Conservation (phyloP, 2,113 vertebrate genomes). For the human region DNA sequence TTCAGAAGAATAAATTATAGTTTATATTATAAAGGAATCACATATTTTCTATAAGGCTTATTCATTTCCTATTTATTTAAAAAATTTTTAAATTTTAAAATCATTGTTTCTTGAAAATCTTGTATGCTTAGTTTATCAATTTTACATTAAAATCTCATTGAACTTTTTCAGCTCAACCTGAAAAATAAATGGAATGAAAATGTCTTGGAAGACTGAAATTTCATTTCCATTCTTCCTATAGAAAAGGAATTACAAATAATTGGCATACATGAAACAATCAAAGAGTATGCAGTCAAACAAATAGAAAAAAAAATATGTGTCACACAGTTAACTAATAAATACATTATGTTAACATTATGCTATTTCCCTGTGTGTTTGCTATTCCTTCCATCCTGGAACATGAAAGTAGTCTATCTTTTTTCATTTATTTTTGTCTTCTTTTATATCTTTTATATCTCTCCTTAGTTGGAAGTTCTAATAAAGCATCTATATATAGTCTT, state of each 20-base stretch:
- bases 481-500: neutral
- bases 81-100: neutral
- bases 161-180: neutral
- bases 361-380: neutral
- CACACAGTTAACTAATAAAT: neutral
- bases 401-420: neutral
- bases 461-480: neutral
- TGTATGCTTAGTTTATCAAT: neutral
- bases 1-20: neutral
- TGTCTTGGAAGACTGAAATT: neutral
- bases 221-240: neutral
- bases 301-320: neutral
- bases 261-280: neutral
- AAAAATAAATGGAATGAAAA: neutral
- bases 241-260: neutral
- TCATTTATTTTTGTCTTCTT: neutral
- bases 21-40: neutral
- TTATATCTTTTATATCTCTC: neutral
- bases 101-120: neutral
- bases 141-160: neutral
- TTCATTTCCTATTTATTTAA: neutral
- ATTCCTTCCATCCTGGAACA: neutral
- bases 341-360: neutral
- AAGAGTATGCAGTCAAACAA: neutral
- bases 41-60: neutral